Base-by-base conservation (phyloP, 2,797 vertebrate species). In the Apodemus agrarius region DNA sequence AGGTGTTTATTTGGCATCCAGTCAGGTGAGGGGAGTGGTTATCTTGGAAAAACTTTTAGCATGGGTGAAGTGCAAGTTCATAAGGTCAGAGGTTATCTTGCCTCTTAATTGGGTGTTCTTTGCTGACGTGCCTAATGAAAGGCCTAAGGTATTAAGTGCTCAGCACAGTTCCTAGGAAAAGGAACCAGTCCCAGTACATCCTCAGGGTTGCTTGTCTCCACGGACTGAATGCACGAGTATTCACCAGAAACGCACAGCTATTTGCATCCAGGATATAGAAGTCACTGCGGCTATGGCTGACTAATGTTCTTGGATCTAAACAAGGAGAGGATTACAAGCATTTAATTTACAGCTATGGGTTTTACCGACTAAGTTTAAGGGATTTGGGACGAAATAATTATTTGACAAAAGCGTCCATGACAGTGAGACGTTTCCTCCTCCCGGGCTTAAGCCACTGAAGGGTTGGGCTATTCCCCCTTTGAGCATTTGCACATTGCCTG, bases 401-500 rank as follows among this genome's bases (percentile, higher is more conserved):
- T 88, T 86, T 94, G 92, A 93, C 69, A 80, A 59, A 88, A 40
- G 85, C 69, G 76, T 92, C 92, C 49, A 59, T 59, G 92, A 31
- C 78, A 61, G 80, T 65, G 52, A 91, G 90, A 93, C 74, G 69
- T 69, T 69, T 83, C 93, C 84, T 72, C 65, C 52, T 90, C 74
- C 84, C 82, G 84, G 92, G 46, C 89, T 94, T 94, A 91, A 94
- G 90, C 81, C 83, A 74, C 63, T 72, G 85, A 93, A 93, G 92
- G 85, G 92, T 90, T 96, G 69, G 79, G 67, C 93, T 95, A 43
- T 93, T 87, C 40, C 69, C 49, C 85, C 92, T 96, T 87, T 92
- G 93, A 95, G 93, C 79, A 84, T 89, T 93, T 92, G 82, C 82
- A 96, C 89, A 93, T 94, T 97, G 97, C 83, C 89, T 95, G 93